phyloP scores from a whole-genome alignment of 2,113 vertebrate species.

The Tragelaphus strepsiceros region DNA sequence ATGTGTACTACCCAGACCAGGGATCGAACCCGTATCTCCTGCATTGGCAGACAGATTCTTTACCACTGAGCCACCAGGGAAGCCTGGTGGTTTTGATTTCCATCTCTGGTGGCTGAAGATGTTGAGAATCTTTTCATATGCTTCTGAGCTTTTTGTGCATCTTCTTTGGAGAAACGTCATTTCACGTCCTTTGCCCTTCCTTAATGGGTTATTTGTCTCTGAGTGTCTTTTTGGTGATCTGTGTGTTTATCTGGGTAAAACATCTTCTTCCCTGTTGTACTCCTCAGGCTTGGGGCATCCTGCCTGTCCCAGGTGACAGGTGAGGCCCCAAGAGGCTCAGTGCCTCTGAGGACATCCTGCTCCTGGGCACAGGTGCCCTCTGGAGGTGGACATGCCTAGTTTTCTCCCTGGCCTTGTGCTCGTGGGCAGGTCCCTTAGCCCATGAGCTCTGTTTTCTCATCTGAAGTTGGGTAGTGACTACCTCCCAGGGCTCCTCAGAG shows the following conservation, averaged over 20 bases:
- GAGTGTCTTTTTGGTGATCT: not conserved
- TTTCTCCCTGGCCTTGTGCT: not conserved
- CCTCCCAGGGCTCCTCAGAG: not conserved
- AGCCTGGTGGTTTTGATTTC: not conserved
- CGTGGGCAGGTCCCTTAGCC: not conserved
- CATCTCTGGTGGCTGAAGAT: not conserved
- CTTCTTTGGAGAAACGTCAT: not conserved
- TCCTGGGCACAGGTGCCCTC: not conserved
- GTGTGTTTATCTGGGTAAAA: not conserved
- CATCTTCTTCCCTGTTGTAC: not conserved
- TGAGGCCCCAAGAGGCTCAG: not conserved
- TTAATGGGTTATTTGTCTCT: not conserved
- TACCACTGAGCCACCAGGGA: not conserved
- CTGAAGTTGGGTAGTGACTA: rapidly evolving
- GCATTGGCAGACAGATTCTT: not conserved
- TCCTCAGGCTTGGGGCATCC: not conserved
- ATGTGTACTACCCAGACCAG: not conserved
- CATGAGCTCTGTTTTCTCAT: not conserved
- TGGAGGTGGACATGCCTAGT: not conserved
- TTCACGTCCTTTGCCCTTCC: not conserved
- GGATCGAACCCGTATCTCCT: not conserved
- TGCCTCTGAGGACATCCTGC: not conserved
- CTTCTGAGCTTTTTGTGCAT: not conserved
- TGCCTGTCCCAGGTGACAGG: not conserved
- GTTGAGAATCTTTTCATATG: rapidly evolving